Evolutionary conservation across 2,797 vertebrate genomes (phyloP), one percentile per base, ranked within the genome.

Genomic region (Tapirus indicus): DNA sequence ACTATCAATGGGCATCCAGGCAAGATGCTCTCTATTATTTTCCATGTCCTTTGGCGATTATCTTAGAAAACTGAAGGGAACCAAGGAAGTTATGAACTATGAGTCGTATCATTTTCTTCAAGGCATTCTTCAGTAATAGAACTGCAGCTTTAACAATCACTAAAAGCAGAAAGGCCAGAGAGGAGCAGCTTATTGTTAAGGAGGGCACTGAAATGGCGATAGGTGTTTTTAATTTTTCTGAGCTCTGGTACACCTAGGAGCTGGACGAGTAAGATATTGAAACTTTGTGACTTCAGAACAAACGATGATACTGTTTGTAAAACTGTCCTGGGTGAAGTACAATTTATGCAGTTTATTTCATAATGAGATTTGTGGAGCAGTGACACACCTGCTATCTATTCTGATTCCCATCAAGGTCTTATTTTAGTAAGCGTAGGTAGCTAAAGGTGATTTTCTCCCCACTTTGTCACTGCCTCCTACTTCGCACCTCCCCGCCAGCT

Each of bases 21-120:
- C 54, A 74, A 72, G 74, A 78, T n/a, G 6, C 1, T 74, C 64
- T 41, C 38, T 77, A 17, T 47, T 62, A 49, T 7, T 87, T 62
- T 71, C n/a, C 91, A 7, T 72, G 58, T 71, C 21, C 60, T 97
- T 88, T 88, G 84, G 62, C 80, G 94, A 20, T 86, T 72, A 79
- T 94, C 5, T 64, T 18, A 91, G 68, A 69, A 85, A 79, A 93
- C 52, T 14, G 44, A 84, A 54, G 5, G 23, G 35, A 66, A 23
- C 11, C 68, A 87, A 95, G 47, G 68, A 96, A 95, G 62, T 86
- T 89, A 87, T 56, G 47, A 90, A 86, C 88, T 72, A 5, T 60
- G 9, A 88, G 47, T 2, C 27, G 16, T 7, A 44, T 60, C 41
- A 86, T 86, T 95, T 90, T 91, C 86, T 95, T 92, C 56, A 85